These are phyloP conservation scores for Dicaeum eximium DNA, from an alignment of 2,113 vertebrate species.

Conservation along the genomic window DNA sequence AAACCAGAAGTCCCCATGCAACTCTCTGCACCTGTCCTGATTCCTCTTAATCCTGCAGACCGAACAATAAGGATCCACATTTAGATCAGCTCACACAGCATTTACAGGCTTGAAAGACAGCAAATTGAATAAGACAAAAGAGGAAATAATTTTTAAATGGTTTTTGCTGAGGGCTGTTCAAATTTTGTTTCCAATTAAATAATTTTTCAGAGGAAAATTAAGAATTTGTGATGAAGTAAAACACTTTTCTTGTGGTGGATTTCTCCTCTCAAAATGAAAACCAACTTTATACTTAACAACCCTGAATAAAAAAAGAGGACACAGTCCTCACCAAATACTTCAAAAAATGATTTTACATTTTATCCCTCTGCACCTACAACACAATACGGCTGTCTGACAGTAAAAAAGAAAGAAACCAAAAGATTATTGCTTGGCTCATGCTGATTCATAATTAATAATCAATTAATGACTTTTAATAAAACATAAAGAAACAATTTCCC, in stretches of 20 bases:
- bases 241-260: neutral
- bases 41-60: constrained; percentile 51
- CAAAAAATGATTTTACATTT: neutral
- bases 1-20: constrained; percentile 45
- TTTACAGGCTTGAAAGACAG: neutral
- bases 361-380: neutral
- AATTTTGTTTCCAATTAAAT: neutral
- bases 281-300: neutral
- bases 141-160: neutral
- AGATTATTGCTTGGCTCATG: neutral
- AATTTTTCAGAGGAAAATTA: neutral
- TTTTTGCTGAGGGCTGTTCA: neutral
- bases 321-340: neutral
- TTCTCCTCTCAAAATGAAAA: neutral
- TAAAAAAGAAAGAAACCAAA: neutral
- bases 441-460: neutral
- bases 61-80: constrained; percentile 32
- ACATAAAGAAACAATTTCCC: neutral
- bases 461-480: neutral
- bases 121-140: neutral
- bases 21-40: constrained; percentile 51
- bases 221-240: neutral
- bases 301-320: neutral
- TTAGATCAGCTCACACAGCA: constrained; percentile 13
- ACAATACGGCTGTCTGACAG: rapidly evolving